Base-by-base conservation (phyloP, 1,140 invertebrate species). In the Drosophila insularis region DNA sequence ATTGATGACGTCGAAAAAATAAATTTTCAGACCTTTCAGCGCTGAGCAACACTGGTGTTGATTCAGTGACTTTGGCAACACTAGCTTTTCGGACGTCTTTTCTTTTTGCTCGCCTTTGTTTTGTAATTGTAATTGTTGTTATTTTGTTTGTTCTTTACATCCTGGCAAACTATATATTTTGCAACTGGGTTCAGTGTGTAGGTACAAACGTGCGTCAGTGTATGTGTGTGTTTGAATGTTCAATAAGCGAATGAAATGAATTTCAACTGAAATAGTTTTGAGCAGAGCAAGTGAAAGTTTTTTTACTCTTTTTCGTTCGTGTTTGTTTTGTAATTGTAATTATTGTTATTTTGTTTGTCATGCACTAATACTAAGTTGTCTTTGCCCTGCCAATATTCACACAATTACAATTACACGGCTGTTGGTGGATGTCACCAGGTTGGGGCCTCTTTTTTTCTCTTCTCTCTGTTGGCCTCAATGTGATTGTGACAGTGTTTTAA, bases 261-360 rank as follows among this genome's bases (percentile, higher is more conserved):
- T 13, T 23, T 63, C 6, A 43, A 32, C 19, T 21, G 32, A 17
- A 17, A 14, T 62, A n/a, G 23, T 53, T 21, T 61, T 37, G 8
- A 35, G 35, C 13, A 11, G 13, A 13, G 11, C 35, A 64, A 86
- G 82, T 86, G 82, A 86, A 86, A 86, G 82, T 86, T 86, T 80
- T 46, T 50, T 19, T 50, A 27, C 27, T 21, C 8, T 13, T 10
- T 21, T 21, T 6, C 69, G 81, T 79, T 73, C 69, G 68, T 65
- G 79, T 86, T 86, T 86, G 82, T 86, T 86, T 86, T 86, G 80
- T 71, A 78, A 78, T 78, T 78, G 74, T 66, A 55, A 39, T 55
- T 65, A 39, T 76, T 80, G 85, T 80, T 85, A 80, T 73, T 76
- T 59, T 76, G 71, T 62, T 54, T 75, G 72, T 60, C 64, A 53